Percentiles rank a stretch among this genome's conserved stretches.
These are phyloP conservation scores for Rhagonycha lutea DNA, from an alignment of 2,888 invertebrate genomes.

Conservation along the genomic window DNA sequence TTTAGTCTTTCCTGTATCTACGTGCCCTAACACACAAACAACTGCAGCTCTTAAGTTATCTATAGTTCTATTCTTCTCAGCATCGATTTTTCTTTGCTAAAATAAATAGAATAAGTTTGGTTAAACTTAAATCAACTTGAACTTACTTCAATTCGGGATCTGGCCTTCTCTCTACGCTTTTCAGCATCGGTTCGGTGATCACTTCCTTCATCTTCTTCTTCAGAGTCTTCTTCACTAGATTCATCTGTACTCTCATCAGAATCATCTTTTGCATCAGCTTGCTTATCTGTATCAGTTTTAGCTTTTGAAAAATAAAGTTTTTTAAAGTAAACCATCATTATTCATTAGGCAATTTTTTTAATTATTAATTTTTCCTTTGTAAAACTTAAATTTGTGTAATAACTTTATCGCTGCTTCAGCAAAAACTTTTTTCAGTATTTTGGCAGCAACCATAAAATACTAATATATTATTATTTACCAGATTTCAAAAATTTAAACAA, in stretches of 20 bases:
- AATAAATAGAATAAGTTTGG: slow-evolving; percentile 34
- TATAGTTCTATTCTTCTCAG: slow-evolving; percentile 67
- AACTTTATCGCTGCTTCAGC: too few relatives aligned
- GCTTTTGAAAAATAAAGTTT: background rate
- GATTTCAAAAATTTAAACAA: too few relatives aligned
- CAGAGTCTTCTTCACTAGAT: slow-evolving; percentile 59
- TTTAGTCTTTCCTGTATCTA: slow-evolving; percentile 99
- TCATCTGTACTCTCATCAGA: slow-evolving; percentile 54
- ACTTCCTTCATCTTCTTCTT: slow-evolving; percentile 64
- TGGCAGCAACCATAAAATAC: too few relatives aligned
- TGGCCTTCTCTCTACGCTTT: slow-evolving; percentile 72
- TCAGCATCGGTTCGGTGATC: slow-evolving; percentile 77
- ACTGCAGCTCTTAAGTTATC: slow-evolving; percentile 90
- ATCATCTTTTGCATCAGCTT: slow-evolving; percentile 39
- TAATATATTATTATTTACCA: too few relatives aligned
- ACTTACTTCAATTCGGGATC: slow-evolving; percentile 72
- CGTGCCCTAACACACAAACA: slow-evolving; percentile 98
- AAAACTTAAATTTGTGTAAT: too few relatives aligned
- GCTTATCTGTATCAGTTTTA: slow-evolving; percentile 10
- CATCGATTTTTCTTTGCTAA: slow-evolving; percentile 68
- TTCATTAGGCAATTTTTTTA: too few relatives aligned
- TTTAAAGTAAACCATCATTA: too few relatives aligned
- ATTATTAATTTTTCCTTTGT: too few relatives aligned
- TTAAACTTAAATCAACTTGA: background rate
- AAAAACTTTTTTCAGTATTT: too few relatives aligned